Evolutionary conservation across 2,888 invertebrate species (phyloP).

Genomic region (Caenorhabditis macrosperma): DNA sequence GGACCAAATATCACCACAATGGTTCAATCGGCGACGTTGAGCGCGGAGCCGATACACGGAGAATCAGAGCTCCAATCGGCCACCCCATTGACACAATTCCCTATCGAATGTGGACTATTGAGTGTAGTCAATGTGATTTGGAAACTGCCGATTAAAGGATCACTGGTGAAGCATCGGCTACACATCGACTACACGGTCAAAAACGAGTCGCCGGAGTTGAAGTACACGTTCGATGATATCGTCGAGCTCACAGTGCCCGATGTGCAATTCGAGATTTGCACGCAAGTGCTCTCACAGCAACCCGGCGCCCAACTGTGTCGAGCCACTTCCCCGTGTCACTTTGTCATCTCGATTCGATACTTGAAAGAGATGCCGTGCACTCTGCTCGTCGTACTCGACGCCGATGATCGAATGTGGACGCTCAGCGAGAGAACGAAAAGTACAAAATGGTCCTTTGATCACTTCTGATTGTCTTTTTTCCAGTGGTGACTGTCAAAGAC

Average conservation of each 20-base stretch:
- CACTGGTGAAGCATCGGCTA: conserved; percentile 49
- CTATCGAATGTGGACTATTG: conserved; percentile 28
- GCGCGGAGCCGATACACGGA: conserved; percentile 9
- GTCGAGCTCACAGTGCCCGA: conserved; percentile 67
- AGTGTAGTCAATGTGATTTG: conserved; percentile 45
- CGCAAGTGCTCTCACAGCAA: conserved; percentile 78
- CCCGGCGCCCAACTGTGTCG: conserved; percentile 78
- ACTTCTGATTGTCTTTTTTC: no score
- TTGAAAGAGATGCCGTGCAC: conserved; percentile 39
- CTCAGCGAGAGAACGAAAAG: conserved; percentile 55
- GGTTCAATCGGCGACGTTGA: conserved; percentile 56
- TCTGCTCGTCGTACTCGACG: conserved; percentile 71
- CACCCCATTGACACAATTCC: conserved; percentile 30
- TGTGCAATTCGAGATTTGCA: conserved; percentile 76
- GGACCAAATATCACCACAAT: conserved; percentile 62
- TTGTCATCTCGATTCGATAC: conserved; percentile 75
- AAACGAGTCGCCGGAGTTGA: conserved; percentile 1
- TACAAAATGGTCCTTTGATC: conserved; percentile 7
- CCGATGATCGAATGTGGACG: conserved; percentile 73
- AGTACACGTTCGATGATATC: conserved; percentile 68
- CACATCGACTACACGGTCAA: conserved; percentile 41
- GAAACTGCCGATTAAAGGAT: conserved; percentile 51
- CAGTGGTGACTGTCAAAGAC: conserved; percentile 77
- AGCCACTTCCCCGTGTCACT: conserved; percentile 73
- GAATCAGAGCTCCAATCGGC: conserved; percentile 22